Conservation (phyloP, 2,113 vertebrate genomes). For the Urocolius indicus region DNA sequence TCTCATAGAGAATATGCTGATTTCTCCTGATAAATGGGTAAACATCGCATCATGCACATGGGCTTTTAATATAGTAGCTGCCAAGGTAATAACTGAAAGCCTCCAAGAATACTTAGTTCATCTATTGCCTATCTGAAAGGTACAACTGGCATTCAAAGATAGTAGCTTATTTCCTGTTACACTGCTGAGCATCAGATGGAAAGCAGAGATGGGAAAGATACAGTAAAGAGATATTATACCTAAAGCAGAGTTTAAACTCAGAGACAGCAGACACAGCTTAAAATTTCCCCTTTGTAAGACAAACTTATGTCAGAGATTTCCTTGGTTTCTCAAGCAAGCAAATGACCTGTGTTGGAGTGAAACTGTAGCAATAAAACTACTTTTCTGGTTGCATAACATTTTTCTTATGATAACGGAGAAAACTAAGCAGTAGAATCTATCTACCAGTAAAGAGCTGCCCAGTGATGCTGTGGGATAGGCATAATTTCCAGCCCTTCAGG, state of each 20-base stretch:
- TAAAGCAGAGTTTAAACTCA: background rate
- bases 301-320: background rate
- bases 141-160: background rate
- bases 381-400: background rate
- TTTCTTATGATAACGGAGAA: background rate
- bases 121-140: background rate
- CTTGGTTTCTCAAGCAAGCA: background rate
- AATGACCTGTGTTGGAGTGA: background rate
- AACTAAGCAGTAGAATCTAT: background rate
- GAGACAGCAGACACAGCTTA: background rate
- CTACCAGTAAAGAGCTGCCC: fast-evolving
- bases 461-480: background rate
- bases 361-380: background rate
- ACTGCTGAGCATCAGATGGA: background rate
- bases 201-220: background rate
- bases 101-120: background rate
- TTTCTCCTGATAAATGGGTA: background rate
- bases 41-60: background rate
- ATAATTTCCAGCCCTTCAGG: fast-evolving
- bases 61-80: background rate
- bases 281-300: background rate
- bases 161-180: background rate
- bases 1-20: background rate
- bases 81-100: background rate
- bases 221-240: background rate